Evolutionary conservation across 1,140 invertebrate species (phyloP).

Genomic region (Zelostemma sp.): DNA sequence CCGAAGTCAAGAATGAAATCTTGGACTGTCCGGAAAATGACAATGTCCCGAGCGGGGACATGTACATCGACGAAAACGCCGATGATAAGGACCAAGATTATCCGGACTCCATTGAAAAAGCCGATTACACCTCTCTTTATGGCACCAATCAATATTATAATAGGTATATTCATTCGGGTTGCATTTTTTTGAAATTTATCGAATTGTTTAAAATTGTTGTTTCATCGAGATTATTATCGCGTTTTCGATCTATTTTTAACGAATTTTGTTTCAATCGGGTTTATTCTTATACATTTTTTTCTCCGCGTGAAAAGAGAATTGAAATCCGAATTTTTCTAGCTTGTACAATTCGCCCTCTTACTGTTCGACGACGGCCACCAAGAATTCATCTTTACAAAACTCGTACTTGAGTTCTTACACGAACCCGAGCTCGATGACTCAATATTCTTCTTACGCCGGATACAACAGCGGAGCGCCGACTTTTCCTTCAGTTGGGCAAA

Average conservation of each 20-base stretch:
- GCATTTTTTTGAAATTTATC: neutral
- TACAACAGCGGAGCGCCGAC: slow-evolving; percentile 72
- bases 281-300: too few relatives aligned
- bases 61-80: slow-evolving; percentile 67
- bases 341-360: slow-evolving; percentile 63
- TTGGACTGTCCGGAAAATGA: slow-evolving; percentile 66
- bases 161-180: slow-evolving; percentile 67
- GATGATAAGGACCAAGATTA: slow-evolving; percentile 67
- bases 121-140: slow-evolving; percentile 63
- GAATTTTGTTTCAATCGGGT: too few relatives aligned
- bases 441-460: slow-evolving; percentile 73
- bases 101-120: slow-evolving; percentile 66
- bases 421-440: slow-evolving; percentile 63
- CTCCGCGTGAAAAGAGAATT: too few relatives aligned
- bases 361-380: slow-evolving; percentile 56
- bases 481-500: slow-evolving; percentile 73
- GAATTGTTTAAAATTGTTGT: neutral
- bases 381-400: slow-evolving; percentile 71
- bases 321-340: slow-evolving; percentile 52
- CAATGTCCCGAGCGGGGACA: slow-evolving; percentile 62
- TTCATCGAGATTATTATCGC: too few relatives aligned
- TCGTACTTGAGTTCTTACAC: slow-evolving; percentile 66
- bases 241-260: too few relatives aligned
- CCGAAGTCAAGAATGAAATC: slow-evolving; percentile 68
- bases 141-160: slow-evolving; percentile 78